Evolutionary conservation across 2,888 invertebrate genomes (phyloP).

Genomic region (Eretmocerus hayati): DNA sequence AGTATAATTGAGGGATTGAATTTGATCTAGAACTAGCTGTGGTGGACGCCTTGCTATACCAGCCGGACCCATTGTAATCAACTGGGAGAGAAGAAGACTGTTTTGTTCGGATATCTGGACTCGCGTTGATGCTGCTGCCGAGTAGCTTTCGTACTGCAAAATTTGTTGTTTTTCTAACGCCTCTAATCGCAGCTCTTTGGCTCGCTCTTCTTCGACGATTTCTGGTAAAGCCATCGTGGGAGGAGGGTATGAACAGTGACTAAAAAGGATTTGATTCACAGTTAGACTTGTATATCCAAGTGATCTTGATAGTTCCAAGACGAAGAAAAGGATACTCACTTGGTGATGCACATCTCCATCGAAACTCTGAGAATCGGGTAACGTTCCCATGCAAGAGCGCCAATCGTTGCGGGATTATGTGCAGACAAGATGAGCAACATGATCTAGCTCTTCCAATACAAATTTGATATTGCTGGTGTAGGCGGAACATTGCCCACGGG

Average conservation of each 20-base stretch:
- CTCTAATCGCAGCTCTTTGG: slow-evolving; percentile 62
- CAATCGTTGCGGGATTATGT: slow-evolving; percentile 85
- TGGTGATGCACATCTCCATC: slow-evolving; percentile 96
- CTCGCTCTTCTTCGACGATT: slow-evolving; percentile 54
- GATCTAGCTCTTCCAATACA: slow-evolving; percentile 94
- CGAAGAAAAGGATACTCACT: slow-evolving; percentile 50
- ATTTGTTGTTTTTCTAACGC: slow-evolving; percentile 71
- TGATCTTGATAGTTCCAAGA: not conserved
- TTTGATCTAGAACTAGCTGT: slow-evolving; percentile 65
- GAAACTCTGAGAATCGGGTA: slow-evolving; percentile 85
- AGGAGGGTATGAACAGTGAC: slow-evolving; percentile 65
- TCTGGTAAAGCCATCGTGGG: slow-evolving; percentile 58
- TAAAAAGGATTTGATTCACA: slow-evolving; percentile 35
- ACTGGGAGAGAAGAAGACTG: slow-evolving; percentile 74
- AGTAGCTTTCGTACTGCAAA: slow-evolving; percentile 82
- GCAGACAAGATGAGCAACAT: slow-evolving; percentile 82
- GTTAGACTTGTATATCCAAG: too few relatives aligned
- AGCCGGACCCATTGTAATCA: slow-evolving; percentile 79
- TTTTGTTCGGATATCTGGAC: slow-evolving; percentile 84
- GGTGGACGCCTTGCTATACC: slow-evolving; percentile 81
- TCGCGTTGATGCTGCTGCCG: slow-evolving; percentile 85
- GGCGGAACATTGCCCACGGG: slow-evolving; percentile 83
- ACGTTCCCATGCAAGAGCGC: slow-evolving; percentile 77
- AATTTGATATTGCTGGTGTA: slow-evolving; percentile 78
- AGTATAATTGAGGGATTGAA: slow-evolving; percentile 70